Evolutionary conservation across 2,888 invertebrate genomes (phyloP), one percentile per base, ranked within the genome.

Genomic region (Palloptera scutellata): DNA sequence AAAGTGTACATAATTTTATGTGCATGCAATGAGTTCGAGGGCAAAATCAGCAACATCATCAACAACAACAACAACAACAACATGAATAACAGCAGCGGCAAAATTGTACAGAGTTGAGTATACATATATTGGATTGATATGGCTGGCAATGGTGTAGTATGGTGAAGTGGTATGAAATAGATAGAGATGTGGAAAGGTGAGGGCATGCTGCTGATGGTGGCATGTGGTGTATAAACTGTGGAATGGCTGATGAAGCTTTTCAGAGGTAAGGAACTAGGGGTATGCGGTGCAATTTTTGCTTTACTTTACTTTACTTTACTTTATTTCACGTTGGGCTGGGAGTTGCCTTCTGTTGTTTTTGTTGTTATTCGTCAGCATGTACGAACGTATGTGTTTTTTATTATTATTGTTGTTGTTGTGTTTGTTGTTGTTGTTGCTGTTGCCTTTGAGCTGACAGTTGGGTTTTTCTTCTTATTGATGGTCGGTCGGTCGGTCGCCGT

Each of bases 1-100:
- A 30, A 9, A 30, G 19, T 66, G 73, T 69, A 72, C 70, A 61
- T 64, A 70, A 71, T 71, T 66, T 74, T 55, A 55, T 64, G 52
- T 43, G 72, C 72, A 68, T 74, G 74, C 74, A 72, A 71, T 61
- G 68, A 61, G 60, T 68, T 64, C 54, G 60, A n/a, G 10, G 10
- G n/a, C 41, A 48, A 15, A 48, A 48, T 48, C 48, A 57, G 40
- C n/a, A 57, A 40, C 40, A 57, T 12, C 45, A 13, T 10, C 63
- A 55, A 45, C 64, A 57, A 57, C 54, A 63, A 55, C 19, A 20
- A 15, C 40, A 48, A 12, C 30, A 57, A n/a, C 17, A 41, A 17
- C 10, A 41, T 15, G 52, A n/a, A 10, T 13, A 48, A 15, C 5
- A n/a, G 48, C 48, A n/a, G 48, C 15, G 48, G 48, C 48, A 13